Base-by-base conservation (phyloP, 1,140 invertebrate genomes). In the Diorhabda sublineata region DNA sequence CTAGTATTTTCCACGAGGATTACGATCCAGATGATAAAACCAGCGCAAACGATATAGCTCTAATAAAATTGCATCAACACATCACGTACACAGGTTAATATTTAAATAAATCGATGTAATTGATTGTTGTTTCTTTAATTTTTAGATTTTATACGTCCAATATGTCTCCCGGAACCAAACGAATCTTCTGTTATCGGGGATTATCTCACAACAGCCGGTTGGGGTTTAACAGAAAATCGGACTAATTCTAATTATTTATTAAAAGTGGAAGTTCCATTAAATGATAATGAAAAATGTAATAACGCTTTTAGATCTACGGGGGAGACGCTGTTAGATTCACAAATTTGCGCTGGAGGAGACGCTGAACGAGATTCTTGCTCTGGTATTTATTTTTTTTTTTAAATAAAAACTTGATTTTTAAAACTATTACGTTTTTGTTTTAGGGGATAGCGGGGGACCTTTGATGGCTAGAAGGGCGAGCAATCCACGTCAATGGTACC, bases 331-430 rank as follows among this genome's bases (percentile, higher is more conserved):
- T 74, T 71, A 3, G 71, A 76, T 5, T 77, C 71, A 4, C 88
- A 90, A 71, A 59, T 90, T 8, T 90, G 89, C 68, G 88, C 88
- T 2, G 89, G 88, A 26, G 88, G 87, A 0, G 72, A 77, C 82
- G 3, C 69, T 72, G 2, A 92, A 79, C 89, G 79, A 72, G 90
- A 91, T 73, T 87, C 89, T 0, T 91, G 89, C 69, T 80, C 83
- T 9, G 71, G 71, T 73, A 66, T 59, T 61, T 45, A 52, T 3
- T 8, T 52, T 52, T 52, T 52, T 3, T n/a, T 8, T 52, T 52
- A 52, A 9, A 6, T 52, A 52, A 3, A 6, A 52, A 52, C 6
- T 2, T 2, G 47, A 6, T 8, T 52, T 2, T 8, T 52, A 3
- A 52, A 52, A 8, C 2, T 2, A 52, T 52, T 3, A 52, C n/a